Evolutionary conservation across 2,113 vertebrate genomes (phyloP).

Genomic region (Ciconia boyciana): DNA sequence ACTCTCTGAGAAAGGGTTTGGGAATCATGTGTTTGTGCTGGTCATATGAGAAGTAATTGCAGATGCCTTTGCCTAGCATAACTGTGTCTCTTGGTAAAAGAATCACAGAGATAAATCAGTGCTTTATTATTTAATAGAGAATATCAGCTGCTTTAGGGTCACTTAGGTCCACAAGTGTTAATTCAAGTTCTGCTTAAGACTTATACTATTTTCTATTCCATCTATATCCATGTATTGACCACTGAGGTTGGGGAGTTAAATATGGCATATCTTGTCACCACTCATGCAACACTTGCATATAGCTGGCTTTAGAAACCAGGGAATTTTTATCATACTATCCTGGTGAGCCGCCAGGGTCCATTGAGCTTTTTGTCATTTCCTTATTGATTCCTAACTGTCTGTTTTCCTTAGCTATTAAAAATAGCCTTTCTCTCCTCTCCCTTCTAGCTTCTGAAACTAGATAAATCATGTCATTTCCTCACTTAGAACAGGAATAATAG

Average conservation of each 20-base stretch:
- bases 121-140: neutral
- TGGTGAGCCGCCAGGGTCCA: neutral
- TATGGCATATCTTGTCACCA: neutral
- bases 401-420: neutral
- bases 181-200: neutral
- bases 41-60: neutral
- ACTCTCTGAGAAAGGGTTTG: neutral
- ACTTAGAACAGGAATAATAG: neutral
- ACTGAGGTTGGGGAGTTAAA: neutral
- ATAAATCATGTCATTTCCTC: neutral
- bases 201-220: neutral
- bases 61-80: neutral
- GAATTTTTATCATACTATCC: fast-evolving
- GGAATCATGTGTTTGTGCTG: neutral
- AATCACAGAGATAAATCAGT: neutral
- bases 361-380: neutral
- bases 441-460: neutral
- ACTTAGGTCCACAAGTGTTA: neutral
- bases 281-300: neutral
- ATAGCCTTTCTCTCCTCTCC: neutral
- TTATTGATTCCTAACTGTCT: neutral
- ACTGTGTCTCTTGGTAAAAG: neutral
- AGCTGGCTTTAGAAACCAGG: neutral
- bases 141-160: neutral
- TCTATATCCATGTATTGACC: neutral